Percentiles rank a stretch among this genome's conserved stretches.
Evolutionary conservation across 2,797 vertebrate species (phyloP).

Genomic region (Helarctos malayanus): DNA sequence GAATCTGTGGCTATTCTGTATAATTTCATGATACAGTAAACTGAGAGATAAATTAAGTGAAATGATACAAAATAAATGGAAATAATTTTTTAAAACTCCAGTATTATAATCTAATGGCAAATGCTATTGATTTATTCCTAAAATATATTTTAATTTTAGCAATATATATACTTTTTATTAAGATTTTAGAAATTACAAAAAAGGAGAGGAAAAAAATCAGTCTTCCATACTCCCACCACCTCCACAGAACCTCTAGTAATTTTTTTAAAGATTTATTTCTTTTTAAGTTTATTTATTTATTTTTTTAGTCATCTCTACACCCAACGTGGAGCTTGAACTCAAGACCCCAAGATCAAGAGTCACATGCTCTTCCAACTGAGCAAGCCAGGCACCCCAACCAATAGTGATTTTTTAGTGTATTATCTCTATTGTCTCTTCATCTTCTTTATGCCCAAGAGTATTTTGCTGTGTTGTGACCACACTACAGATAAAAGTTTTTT

Average conservation of each 20-base stretch:
- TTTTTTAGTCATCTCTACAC: background rate
- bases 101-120: background rate
- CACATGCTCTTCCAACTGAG: background rate
- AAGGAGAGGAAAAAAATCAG: background rate
- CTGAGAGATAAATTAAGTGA: background rate
- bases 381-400: background rate
- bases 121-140: background rate
- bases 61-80: background rate
- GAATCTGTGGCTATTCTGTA: background rate
- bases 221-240: background rate
- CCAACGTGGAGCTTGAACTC: background rate
- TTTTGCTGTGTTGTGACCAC: background rate
- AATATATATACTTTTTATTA: background rate
- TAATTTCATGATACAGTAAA: background rate
- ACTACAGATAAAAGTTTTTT: background rate
- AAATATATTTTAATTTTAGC: background rate
- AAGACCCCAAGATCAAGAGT: background rate
- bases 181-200: slow-evolving; percentile 11
- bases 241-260: background rate
- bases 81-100: background rate
- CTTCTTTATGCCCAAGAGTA: background rate
- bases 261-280: background rate
- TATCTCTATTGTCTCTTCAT: background rate
- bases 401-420: background rate
- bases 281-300: background rate